Percentiles rank a stretch among this genome's conserved stretches.
These are phyloP conservation scores for Podarcis muralis DNA, from an alignment of 2,113 vertebrate genomes.

Conservation along the genomic window DNA sequence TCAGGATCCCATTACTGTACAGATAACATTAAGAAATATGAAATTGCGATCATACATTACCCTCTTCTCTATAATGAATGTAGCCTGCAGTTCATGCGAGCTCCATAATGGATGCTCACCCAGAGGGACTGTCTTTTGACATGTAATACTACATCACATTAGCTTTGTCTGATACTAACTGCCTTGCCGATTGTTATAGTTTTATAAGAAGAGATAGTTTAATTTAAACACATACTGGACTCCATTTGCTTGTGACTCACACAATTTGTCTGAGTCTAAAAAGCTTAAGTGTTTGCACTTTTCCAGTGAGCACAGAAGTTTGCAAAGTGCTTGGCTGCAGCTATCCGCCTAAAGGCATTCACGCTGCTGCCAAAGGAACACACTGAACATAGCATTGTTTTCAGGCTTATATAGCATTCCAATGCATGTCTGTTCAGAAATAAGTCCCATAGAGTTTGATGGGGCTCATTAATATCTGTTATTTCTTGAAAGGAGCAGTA, in stretches of 20 bases:
- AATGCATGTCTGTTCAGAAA: neutral
- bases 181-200: slow-evolving; percentile 4
- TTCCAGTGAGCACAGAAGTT: slow-evolving; percentile 29
- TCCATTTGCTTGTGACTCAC: slow-evolving; percentile 20
- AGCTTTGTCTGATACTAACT: neutral
- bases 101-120: neutral
- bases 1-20: slow-evolving; percentile 1
- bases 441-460: neutral
- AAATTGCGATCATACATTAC: slow-evolving; percentile 10
- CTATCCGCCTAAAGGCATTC: slow-evolving; percentile 8
- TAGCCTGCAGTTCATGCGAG: slow-evolving; percentile 1
- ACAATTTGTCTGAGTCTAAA: slow-evolving; percentile 29
- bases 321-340: neutral
- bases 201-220: neutral
- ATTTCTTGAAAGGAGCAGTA: neutral
- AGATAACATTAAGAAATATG: slow-evolving; percentile 30
- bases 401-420: neutral
- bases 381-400: neutral
- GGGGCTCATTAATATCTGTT: neutral
- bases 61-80: slow-evolving; percentile 21
- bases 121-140: slow-evolving; percentile 29
- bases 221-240: neutral
- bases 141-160: slow-evolving; percentile 17
- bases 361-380: neutral
- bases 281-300: slow-evolving; percentile 2